Base-by-base conservation (phyloP, 2,888 invertebrate genomes). In the Eustalomyia histrio region DNA sequence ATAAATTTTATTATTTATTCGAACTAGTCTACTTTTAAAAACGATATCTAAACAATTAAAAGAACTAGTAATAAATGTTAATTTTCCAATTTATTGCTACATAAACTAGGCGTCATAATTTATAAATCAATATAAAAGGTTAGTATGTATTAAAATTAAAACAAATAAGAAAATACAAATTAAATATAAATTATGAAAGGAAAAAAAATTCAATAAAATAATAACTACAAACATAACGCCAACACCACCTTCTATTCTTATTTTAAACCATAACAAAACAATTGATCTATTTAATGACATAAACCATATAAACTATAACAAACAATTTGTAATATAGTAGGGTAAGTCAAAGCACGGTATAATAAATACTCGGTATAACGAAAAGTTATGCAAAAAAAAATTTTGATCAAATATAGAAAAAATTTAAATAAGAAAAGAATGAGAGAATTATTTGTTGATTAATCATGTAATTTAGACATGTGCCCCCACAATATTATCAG, bases 261-360 rank as follows among this genome's bases (percentile, higher is more conserved):
- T 29, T 29, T 29, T 6, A 29, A 29, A 29, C 29, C 29, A 29
- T 29, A 29, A 29, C 3, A n/a, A 52, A 60, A 52, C 16, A 73
- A 55, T 68, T 80, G 73, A 73, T 76, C 61, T 76, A 68, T 76
- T 72, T 80, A 29, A 55, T 73, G 63, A 76, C 72, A 60, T 21
- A 21, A 21, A 21, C 21, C 4, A 21, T 4, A 21, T 21, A 21
- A 21, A 21, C 21, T 3, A 3, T 3, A 21, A 21, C 4, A 21
- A 21, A 21, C 21, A 21, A 21, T 4, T 21, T 21, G 21, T 2
- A 4, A 21, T 21, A 21, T 21, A n/a, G n/a, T n/a, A n/a, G n/a
- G n/a, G n/a, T n/a, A n/a, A n/a, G n/a, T n/a, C n/a, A n/a, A n/a
- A n/a, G n/a, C n/a, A n/a, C n/a, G n/a, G n/a, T n/a, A n/a, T n/a